Base-by-base conservation (phyloP, 2,888 invertebrate genomes). In the Acrobasis suavella region DNA sequence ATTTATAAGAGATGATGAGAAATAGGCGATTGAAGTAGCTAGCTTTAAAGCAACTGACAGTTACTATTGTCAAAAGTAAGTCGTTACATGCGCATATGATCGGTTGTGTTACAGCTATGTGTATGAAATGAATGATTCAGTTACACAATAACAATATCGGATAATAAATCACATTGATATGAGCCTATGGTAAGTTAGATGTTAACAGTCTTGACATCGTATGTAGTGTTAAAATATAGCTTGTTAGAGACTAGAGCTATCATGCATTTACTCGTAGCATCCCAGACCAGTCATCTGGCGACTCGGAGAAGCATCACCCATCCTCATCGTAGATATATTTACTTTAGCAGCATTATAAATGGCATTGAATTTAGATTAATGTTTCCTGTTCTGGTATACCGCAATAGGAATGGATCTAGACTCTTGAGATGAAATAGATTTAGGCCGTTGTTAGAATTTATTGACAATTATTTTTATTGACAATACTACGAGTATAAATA, bases 181-280 rank as follows among this genome's bases (percentile, higher is more conserved):
- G 81, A 77, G 76, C 76, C 70, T 80, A 87, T 87, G 91, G 91
- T 92, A 92, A 92, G 91, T 92, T 86, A 82, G 83, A 83, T 85
- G 84, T 86, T 74, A 82, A 80, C 79, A 78, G 80, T 77, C 74
- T 77, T 78, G 78, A 73, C 74, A 76, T 75, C 78, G 81, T 83
- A 75, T 72, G 89, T 89, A 90, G 89, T 87, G 80, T 85, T 83
- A 79, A 82, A 78, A 82, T 86, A 77, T 75, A 80, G 87, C 87
- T 89, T 90, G 80, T 86, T 91, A 91, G 89, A 80, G 65, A 74
- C 81, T 91, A 91, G 90, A 85, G 73, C 80, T 84, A 87, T 89
- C 86, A 88, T 85, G 82, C 82, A 88, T 88, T 78, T 76, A 78
- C 76, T 78, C 74, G 74, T 80, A 85, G 78, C 78, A 81, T 83